Evolutionary conservation across 2,888 invertebrate genomes (phyloP).

Genomic region (Xanthia icteritia): DNA sequence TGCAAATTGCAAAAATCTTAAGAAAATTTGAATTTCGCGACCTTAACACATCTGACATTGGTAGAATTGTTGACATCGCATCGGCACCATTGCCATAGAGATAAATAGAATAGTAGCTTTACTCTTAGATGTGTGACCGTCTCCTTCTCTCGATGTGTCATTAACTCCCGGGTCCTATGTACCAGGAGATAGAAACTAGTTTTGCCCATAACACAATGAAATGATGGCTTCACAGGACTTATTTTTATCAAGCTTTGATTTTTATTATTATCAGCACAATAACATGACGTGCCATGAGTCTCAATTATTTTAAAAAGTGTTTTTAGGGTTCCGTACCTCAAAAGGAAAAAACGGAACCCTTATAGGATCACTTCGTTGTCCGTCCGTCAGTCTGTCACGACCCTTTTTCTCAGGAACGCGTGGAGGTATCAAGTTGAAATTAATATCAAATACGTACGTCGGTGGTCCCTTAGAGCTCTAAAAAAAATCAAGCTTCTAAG

Average conservation of each 20-base stretch:
- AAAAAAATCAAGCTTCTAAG: too few species aligned
- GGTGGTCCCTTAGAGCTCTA: too few species aligned
- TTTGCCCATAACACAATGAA: background rate
- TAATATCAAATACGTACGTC: too few species aligned
- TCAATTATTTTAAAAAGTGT: slow-evolving; percentile 27
- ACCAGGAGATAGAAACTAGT: background rate
- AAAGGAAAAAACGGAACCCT: too few species aligned
- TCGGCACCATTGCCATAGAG: background rate
- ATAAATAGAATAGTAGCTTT: background rate
- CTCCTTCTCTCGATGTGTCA: background rate
- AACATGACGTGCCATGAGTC: slow-evolving; percentile 26
- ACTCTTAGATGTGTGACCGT: background rate
- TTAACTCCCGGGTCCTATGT: background rate
- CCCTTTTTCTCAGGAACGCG: too few species aligned
- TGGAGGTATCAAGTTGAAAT: too few species aligned
- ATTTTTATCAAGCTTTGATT: slow-evolving; percentile 16
- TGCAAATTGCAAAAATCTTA: too few species aligned
- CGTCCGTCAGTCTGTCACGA: too few species aligned
- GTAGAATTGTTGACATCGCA: too few species aligned
- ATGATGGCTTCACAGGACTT: background rate
- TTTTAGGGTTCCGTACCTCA: background rate
- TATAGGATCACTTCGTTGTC: too few species aligned
- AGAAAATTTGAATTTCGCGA: too few species aligned
- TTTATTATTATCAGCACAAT: slow-evolving; percentile 42
- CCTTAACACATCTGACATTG: too few species aligned